phyloP scores from a whole-genome alignment of 2,888 invertebrate genomes.

The Hydriomena furcata region DNA sequence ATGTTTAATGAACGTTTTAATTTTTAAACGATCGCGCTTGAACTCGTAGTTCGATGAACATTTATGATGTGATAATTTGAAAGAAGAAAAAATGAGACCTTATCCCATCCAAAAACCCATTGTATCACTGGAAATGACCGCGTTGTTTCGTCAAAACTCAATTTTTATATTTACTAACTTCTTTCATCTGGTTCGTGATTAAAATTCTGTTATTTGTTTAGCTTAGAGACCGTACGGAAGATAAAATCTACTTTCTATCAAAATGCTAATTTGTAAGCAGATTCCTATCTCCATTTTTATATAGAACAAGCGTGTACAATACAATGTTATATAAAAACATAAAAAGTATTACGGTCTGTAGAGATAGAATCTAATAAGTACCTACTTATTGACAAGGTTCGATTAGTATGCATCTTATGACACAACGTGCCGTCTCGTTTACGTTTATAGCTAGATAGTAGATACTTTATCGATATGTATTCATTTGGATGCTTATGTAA shows the following conservation, averaged over 20 bases:
- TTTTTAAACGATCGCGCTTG: too few relatives aligned
- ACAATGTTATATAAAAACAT: slow-evolving; percentile 16
- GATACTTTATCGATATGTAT: background rate
- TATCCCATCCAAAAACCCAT: too few relatives aligned
- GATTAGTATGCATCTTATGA: slow-evolving; percentile 42
- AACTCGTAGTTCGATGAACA: too few relatives aligned
- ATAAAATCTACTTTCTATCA: slow-evolving; percentile 29
- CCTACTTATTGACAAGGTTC: slow-evolving; percentile 27
- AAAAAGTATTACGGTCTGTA: slow-evolving; percentile 26
- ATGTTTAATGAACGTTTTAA: too few relatives aligned
- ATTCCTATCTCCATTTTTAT: slow-evolving; percentile 29
- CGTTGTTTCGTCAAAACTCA: slow-evolving; percentile 1
- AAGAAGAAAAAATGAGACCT: too few relatives aligned
- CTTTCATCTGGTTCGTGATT: slow-evolving; percentile 3
- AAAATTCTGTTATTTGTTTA: slow-evolving; percentile 22
- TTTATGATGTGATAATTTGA: too few relatives aligned
- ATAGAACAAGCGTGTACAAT: slow-evolving; percentile 23
- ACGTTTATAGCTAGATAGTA: background rate
- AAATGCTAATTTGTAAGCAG: slow-evolving; percentile 27
- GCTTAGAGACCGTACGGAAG: slow-evolving; percentile 18
- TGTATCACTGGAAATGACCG: background rate
- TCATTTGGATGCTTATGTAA: slow-evolving; percentile 6
- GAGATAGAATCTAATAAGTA: slow-evolving; percentile 45
- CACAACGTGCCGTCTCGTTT: slow-evolving; percentile 39
- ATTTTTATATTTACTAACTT: slow-evolving; percentile 16